phyloP scores from a whole-genome alignment of 2,113 vertebrate genomes.

The Mormoops blainvillei region DNA sequence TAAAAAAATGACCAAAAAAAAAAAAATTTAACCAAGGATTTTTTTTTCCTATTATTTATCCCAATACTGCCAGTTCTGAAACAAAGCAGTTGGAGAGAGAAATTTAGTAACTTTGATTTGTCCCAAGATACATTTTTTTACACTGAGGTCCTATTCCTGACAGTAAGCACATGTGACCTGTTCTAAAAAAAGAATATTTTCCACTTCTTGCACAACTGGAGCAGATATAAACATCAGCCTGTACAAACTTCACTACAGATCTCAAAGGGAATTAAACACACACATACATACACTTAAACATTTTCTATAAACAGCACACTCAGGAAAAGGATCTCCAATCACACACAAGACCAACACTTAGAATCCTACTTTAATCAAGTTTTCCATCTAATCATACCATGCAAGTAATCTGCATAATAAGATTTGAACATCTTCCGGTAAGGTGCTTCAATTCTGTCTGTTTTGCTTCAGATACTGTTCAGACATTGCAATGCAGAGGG shows the following conservation, averaged over 20 bases:
- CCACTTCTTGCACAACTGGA: conserved; percentile 89
- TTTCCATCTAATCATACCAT: conserved; percentile 72
- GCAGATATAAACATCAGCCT: conserved; percentile 86
- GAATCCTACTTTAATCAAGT: conserved; percentile 75
- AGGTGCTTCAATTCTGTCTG: conserved; percentile 32
- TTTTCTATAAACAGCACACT: conserved; percentile 79
- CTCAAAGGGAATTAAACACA: conserved; percentile 74
- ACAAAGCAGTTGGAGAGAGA: conserved; percentile 75
- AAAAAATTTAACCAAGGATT: not conserved
- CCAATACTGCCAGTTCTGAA: conserved; percentile 65
- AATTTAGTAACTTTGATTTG: conserved; percentile 82
- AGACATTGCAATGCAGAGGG: not conserved
- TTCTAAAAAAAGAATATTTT: conserved; percentile 90
- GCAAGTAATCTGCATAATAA: conserved; percentile 75
- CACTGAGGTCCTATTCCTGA: conserved; percentile 80
- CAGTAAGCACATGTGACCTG: conserved; percentile 85
- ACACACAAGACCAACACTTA: conserved; percentile 62
- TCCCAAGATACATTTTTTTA: conserved; percentile 80
- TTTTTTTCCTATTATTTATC: conserved; percentile 59
- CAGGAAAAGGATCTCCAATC: conserved; percentile 75
- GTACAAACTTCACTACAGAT: conserved; percentile 81
- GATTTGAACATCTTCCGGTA: conserved; percentile 68
- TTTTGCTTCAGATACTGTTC: not conserved
- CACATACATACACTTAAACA: conserved; percentile 62
- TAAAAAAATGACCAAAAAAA: conserved; percentile 29